Conservation (phyloP, 2,797 vertebrate genomes). For the Alcedo atthis region DNA sequence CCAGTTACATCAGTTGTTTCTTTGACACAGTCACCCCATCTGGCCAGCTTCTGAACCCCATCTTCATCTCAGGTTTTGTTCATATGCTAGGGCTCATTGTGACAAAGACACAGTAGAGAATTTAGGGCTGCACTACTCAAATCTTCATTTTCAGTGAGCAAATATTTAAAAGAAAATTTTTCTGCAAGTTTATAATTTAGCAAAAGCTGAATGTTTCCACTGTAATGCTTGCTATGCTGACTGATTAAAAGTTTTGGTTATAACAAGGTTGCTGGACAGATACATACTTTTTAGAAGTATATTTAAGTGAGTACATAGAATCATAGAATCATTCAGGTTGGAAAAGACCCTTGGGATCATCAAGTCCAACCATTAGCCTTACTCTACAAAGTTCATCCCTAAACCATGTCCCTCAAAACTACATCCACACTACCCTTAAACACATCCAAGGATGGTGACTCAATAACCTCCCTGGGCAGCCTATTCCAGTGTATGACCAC, state of each 20-base stretch:
- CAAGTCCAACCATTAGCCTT: too few relatives aligned
- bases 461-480: too few relatives aligned
- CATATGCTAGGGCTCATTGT: accelerated
- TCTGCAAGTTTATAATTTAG: neutral
- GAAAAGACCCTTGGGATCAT: too few relatives aligned
- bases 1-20: neutral
- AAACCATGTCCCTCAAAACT: too few relatives aligned
- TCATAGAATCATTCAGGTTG: too few relatives aligned
- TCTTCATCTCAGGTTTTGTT: neutral
- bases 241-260: neutral
- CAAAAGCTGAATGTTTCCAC: neutral
- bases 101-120: neutral
- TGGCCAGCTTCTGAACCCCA: accelerated
- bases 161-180: neutral
- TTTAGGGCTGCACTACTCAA: neutral
- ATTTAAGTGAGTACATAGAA: neutral
- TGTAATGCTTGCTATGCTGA: neutral
- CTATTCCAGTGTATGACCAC: too few relatives aligned
- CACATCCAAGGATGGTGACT: too few relatives aligned
- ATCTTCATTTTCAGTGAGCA: neutral
- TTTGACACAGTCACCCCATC: neutral
- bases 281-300: neutral
- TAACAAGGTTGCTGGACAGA: neutral
- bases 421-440: too few relatives aligned
- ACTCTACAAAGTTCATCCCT: too few relatives aligned